Conservation (phyloP, 2,797 vertebrate genomes). For the Poeciliopsis turneri region DNA sequence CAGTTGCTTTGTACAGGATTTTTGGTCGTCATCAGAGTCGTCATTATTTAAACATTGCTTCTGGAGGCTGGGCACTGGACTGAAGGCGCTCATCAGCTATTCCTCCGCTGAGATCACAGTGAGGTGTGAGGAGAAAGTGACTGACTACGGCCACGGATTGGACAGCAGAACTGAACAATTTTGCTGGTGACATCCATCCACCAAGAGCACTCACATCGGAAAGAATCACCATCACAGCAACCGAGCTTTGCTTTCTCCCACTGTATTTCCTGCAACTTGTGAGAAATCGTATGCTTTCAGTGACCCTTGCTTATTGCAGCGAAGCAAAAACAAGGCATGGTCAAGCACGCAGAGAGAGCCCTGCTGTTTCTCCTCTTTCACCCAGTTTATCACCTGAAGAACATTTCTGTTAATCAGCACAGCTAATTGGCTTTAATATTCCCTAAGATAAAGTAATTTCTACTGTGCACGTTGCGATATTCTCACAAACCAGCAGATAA, state of each 20-base stretch:
- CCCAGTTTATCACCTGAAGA: slow-evolving; percentile 25
- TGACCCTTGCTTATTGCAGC: slow-evolving; percentile 69
- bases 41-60: slow-evolving; percentile 34
- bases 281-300: slow-evolving; percentile 59
- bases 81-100: slow-evolving; percentile 23
- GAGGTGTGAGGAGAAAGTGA: slow-evolving; percentile 42
- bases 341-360: slow-evolving; percentile 47
- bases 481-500: slow-evolving; percentile 20
- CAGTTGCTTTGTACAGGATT: slow-evolving; percentile 20
- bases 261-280: slow-evolving; percentile 65
- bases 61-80: slow-evolving; percentile 21
- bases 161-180: slow-evolving; percentile 48
- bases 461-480: slow-evolving; percentile 8
- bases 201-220: slow-evolving; percentile 61
- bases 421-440: slow-evolving; percentile 22
- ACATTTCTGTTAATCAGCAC: slow-evolving; percentile 17
- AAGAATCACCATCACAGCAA: slow-evolving; percentile 66
- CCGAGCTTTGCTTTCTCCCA: slow-evolving; percentile 42
- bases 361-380: slow-evolving; percentile 29
- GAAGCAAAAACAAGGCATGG: slow-evolving; percentile 60
- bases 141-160: slow-evolving; percentile 52
- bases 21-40: slow-evolving; percentile 49
- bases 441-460: slow-evolving; percentile 31
- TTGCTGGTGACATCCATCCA: slow-evolving; percentile 51
- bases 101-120: slow-evolving; percentile 53